Evolutionary conservation across 2,888 invertebrate species (phyloP).

Genomic region (Hoplodrina blanda): DNA sequence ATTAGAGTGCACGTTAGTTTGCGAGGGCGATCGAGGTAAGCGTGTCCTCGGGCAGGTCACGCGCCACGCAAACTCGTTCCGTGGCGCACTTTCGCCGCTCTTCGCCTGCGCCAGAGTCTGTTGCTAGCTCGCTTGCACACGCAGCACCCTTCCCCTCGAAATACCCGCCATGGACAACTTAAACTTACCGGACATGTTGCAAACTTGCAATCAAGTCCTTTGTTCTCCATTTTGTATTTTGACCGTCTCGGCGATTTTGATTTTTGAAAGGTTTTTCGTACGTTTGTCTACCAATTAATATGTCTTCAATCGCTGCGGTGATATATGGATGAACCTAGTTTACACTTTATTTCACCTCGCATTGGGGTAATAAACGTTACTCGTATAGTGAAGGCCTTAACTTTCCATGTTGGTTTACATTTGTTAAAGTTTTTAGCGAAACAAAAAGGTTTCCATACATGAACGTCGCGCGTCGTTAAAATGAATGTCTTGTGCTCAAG

Average conservation of each 20-base stretch:
- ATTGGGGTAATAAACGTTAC: background rate
- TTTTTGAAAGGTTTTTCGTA: constrained; percentile 2
- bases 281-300: too few species aligned
- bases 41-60: constrained; percentile 89
- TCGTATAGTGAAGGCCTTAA: background rate
- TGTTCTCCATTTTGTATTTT: constrained; percentile 56
- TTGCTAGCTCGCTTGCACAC: constrained; percentile 80
- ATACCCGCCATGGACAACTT: constrained; percentile 65
- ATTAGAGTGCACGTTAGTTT: constrained; percentile 74
- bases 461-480: constrained; percentile 60
- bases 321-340: background rate
- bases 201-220: constrained; percentile 57
- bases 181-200: constrained; percentile 61
- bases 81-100: constrained; percentile 88
- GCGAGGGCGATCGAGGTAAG: constrained; percentile 73
- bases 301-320: background rate
- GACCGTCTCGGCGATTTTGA: constrained; percentile 13
- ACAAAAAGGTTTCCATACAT: constrained; percentile 46
- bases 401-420: constrained; percentile 7
- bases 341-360: background rate
- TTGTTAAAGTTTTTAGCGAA: constrained; percentile 23
- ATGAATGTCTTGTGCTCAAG: constrained; percentile 69
- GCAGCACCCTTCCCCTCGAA: constrained; percentile 67
- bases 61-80: constrained; percentile 87
- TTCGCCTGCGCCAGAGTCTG: constrained; percentile 80